Evolutionary conservation across 30 jellyfish, hydroid and myxozoan species (phyloP).

Genomic region (Nemopilema nomurai): DNA sequence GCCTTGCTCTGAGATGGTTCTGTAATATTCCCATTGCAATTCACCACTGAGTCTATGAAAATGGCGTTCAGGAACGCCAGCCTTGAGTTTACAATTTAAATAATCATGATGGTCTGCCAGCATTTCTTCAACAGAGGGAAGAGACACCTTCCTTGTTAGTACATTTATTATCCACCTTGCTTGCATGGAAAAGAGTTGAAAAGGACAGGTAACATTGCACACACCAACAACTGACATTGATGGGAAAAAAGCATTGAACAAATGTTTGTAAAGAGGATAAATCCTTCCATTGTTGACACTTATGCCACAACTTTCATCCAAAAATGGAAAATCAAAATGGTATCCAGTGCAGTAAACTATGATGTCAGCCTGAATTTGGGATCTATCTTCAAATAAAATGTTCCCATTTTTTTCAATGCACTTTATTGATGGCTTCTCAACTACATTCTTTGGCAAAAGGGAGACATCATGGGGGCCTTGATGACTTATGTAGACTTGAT

Average conservation of each 20-base stretch:
- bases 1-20: constrained; percentile 24
- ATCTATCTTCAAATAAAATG: constrained; percentile 62
- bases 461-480: constrained; percentile 17
- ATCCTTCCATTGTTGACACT: constrained; percentile 48
- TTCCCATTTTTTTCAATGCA: constrained; percentile 46
- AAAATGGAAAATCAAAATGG: constrained; percentile 71
- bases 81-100: constrained; percentile 5
- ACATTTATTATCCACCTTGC: constrained; percentile 64
- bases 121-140: constrained; percentile 72
- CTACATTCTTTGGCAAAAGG: constrained; percentile 42
- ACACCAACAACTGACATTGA: constrained; percentile 80
- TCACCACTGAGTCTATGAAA: constrained; percentile 56
- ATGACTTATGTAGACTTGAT: constrained; percentile 62
- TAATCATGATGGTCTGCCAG: constrained; percentile 27
- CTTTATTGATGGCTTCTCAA: constrained; percentile 49
- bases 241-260: constrained; percentile 69
- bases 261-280: constrained; percentile 75
- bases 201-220: constrained; percentile 55
- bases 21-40: constrained; percentile 67
- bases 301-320: constrained; percentile 48
- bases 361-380: constrained; percentile 49
- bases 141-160: constrained; percentile 31
- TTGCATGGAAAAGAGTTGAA: constrained; percentile 65
- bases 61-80: constrained; percentile 56
- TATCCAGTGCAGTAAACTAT: constrained; percentile 83